These are phyloP conservation scores for Balanococcus diminutus DNA, from an alignment of 2,888 invertebrate genomes.

Conservation along the genomic window DNA sequence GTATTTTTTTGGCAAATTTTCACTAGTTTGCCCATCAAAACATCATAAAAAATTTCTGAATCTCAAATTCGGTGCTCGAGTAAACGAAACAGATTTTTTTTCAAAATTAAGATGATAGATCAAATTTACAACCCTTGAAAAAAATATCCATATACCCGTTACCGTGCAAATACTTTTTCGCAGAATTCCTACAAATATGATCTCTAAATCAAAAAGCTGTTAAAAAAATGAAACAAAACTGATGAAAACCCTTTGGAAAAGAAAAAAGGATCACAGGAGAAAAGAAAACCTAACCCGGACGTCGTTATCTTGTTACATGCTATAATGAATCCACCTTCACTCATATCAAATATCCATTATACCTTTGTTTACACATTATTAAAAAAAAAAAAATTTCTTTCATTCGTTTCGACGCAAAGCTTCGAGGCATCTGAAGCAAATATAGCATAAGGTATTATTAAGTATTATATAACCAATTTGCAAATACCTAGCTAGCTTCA, in stretches of 20 bases:
- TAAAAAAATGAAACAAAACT: not conserved
- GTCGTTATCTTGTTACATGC: not conserved
- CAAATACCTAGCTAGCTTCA: not conserved
- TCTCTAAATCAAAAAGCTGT: not conserved
- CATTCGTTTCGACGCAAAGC: not conserved
- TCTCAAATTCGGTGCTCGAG: too few species aligned
- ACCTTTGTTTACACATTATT: not conserved
- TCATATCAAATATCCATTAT: not conserved
- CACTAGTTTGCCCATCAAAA: too few species aligned
- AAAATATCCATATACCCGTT: too few species aligned
- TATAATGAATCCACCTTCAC: not conserved
- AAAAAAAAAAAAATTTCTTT: not conserved
- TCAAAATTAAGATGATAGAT: too few species aligned
- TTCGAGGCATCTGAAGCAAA: not conserved
- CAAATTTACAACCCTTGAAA: too few species aligned
- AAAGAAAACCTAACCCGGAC: not conserved
- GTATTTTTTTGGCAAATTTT: too few species aligned
- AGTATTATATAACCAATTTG: conserved; percentile 28
- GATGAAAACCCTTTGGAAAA: too few species aligned
- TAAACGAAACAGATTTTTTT: too few species aligned
- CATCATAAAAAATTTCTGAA: too few species aligned
- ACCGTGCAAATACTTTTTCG: too few species aligned
- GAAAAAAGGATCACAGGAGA: not conserved
- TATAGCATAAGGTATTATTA: not conserved
- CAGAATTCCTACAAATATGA: too few species aligned